Evolutionary conservation across 1,140 invertebrate species (phyloP).

Genomic region (Calycopis cecrops): DNA sequence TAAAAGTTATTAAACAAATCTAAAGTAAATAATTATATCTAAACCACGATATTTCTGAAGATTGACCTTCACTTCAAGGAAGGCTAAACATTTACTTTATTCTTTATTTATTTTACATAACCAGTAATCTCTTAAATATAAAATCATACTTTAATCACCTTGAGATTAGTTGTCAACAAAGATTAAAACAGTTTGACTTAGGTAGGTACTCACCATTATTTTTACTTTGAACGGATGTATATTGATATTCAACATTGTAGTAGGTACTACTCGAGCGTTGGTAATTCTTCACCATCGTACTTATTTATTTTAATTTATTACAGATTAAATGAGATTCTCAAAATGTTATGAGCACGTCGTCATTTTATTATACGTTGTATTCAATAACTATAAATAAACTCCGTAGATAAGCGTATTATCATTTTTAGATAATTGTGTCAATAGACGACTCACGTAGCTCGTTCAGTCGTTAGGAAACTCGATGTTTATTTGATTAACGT

Average conservation of each 20-base stretch:
- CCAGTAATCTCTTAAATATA: background rate
- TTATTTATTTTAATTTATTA: background rate
- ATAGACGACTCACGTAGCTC: slow-evolving; percentile 3
- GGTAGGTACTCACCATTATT: slow-evolving; percentile 58
- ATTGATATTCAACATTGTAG: slow-evolving; percentile 57
- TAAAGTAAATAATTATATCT: no score
- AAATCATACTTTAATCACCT: background rate
- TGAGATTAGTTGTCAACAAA: no score
- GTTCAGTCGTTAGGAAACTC: no score
- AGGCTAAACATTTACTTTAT: no score
- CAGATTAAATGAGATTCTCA: no score
- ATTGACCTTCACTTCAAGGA: no score
- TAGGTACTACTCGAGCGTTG: slow-evolving; percentile 42
- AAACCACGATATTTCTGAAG: no score
- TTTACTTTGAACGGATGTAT: slow-evolving; percentile 52
- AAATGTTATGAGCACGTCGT: no score
- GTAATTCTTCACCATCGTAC: slow-evolving; percentile 41
- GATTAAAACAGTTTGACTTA: background rate
- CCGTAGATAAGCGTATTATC: slow-evolving; percentile 40
- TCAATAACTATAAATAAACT: slow-evolving; percentile 4
- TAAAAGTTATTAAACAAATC: no score
- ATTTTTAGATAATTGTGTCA: slow-evolving; percentile 18
- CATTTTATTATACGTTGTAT: no score
- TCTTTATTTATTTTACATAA: background rate
- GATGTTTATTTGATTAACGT: no score